phyloP scores from a whole-genome alignment of 1,140 invertebrate genomes.

The Eciton burchellii region DNA sequence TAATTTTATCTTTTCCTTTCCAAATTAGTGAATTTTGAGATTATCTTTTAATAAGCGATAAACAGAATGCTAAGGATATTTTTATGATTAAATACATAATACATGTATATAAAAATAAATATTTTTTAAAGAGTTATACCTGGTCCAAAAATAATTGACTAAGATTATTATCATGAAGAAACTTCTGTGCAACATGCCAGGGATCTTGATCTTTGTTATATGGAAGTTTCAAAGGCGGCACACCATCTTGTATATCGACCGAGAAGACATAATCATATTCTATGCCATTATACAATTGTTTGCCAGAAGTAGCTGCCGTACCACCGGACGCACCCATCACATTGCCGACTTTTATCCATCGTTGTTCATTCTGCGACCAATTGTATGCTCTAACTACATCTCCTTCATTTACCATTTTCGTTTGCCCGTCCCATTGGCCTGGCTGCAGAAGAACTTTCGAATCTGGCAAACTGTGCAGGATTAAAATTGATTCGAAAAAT shows the following conservation, averaged over 20 bases:
- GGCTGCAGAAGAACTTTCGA: constrained; percentile 91
- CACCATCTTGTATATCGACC: constrained; percentile 96
- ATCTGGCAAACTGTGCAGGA: constrained; percentile 89
- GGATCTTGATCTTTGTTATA: constrained; percentile 96
- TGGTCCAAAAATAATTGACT: constrained; percentile 96
- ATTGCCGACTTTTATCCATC: constrained; percentile 96
- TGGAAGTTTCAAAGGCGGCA: constrained; percentile 94
- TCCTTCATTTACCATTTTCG: constrained; percentile 92
- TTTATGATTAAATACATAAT: background rate
- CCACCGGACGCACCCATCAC: constrained; percentile 92
- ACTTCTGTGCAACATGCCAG: constrained; percentile 95
- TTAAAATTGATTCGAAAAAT: constrained; percentile 37
- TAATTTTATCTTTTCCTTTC: background rate
- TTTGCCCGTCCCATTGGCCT: constrained; percentile 94
- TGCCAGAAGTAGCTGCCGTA: constrained; percentile 88
- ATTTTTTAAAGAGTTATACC: constrained; percentile 84
- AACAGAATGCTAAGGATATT: background rate
- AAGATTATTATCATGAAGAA: constrained; percentile 95
- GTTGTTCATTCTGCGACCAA: constrained; percentile 90
- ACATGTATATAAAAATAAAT: background rate
- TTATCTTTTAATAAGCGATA: constrained; percentile 10
- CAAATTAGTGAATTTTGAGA: constrained; percentile 62
- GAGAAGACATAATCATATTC: constrained; percentile 98
- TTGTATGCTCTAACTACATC: constrained; percentile 91
- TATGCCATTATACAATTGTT: constrained; percentile 93